Conservation (phyloP, 2,113 vertebrate species). For the Triplophysa rosa region DNA sequence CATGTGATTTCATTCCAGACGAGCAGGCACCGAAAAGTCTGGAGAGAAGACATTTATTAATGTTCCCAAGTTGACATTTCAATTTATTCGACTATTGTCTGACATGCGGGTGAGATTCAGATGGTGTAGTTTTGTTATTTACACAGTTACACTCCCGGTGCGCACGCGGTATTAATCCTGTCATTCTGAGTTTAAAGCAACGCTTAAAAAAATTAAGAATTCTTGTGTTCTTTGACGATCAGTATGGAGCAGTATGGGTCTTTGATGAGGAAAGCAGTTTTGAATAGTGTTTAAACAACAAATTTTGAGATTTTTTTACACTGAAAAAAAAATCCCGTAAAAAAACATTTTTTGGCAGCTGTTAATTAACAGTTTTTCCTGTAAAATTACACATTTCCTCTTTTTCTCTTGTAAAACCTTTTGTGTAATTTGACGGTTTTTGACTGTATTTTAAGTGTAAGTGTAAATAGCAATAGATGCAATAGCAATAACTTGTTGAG, state of each 20-base stretch:
- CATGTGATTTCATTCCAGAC: slow-evolving; percentile 51
- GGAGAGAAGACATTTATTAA: slow-evolving; percentile 22
- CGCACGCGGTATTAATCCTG: background rate
- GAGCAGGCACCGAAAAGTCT: slow-evolving; percentile 32
- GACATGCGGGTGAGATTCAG: background rate
- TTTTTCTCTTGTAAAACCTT: no score
- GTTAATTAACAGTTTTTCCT: no score
- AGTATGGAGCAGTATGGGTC: background rate
- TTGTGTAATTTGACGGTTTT: no score
- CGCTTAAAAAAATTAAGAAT: background rate
- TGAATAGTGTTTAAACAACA: no score
- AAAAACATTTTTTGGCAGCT: no score
- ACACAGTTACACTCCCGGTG: background rate
- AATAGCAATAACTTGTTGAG: no score
- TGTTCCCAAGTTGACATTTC: slow-evolving; percentile 35
- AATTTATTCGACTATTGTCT: slow-evolving; percentile 22
- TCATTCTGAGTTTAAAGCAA: background rate
- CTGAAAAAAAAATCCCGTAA: no score
- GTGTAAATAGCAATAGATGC: no score
- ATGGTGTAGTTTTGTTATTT: slow-evolving; percentile 9
- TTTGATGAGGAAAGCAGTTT: background rate
- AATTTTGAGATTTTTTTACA: no score
- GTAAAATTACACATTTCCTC: no score
- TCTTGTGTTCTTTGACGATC: background rate
- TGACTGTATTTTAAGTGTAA: no score